Base-by-base conservation (phyloP, 1,140 invertebrate genomes). In the Anthonomus grandis region DNA sequence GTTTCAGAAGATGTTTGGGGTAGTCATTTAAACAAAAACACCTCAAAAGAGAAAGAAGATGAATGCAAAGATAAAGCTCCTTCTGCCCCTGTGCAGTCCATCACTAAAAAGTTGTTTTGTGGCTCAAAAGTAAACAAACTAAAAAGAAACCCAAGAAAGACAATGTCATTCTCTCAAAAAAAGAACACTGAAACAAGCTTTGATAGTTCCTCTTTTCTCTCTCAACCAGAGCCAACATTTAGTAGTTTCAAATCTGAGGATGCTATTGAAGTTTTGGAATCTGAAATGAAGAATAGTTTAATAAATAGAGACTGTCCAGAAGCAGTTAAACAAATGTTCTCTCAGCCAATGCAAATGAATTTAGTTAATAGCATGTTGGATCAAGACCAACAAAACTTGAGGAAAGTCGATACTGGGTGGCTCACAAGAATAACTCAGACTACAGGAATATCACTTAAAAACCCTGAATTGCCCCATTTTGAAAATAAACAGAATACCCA, bases 71-170 rank as follows among this genome's bases (percentile, higher is more conserved):
- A 52, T 15, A 37, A 41, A 25, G 50, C 24, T 21, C 41, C 55
- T n/a, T 52, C 57, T 12, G 38, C 46, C 15, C 48, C 57, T 17
- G 44, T 75, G 24, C 60, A 64, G 70, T 78, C 61, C 73, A 57
- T 85, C n/a, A 81, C 83, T 2, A 79, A 86, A 65, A 88, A 90
- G 68, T 74, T 88, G 47, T 90, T 90, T 73, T 77, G 81, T 31
- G 80, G 79, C 36, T 77, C 81, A 50, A 83, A 75, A 67, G 84
- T 89, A 71, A 78, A 79, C 18, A 84, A 49, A 21, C 12, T 17
- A 12, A 51, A 88, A 66, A 75, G 87, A 55, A 90, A 90, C 76
- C 87, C 87, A 10, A 78, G 87, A 66, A 90, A 90, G 71, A 81
- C 82, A 0, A 57, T 83, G n/a, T 70, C 70, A 12, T 69, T 66